Conservation (phyloP, 37 sponge, comb jelly and placozoan species). For the Chondrilla cf. caribensis region DNA sequence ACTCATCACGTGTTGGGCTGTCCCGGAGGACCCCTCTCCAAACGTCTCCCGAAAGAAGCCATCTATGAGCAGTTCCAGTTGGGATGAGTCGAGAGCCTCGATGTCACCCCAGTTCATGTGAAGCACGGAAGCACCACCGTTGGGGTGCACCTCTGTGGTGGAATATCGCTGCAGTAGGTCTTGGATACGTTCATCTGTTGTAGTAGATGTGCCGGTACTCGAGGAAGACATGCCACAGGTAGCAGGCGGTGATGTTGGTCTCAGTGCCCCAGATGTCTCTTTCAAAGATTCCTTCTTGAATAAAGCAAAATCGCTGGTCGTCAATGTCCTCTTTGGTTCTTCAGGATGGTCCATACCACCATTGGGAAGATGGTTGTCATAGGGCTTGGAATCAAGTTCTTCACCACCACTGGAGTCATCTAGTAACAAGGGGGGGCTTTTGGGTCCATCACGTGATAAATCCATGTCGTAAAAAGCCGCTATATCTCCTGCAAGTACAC, state of each 20-base stretch:
- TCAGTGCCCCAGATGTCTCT: too few species aligned
- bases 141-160: constrained; percentile 56
- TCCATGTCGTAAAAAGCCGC: too few species aligned
- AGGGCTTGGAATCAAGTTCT: too few species aligned
- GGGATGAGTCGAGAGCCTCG: neutral
- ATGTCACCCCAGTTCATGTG: constrained; percentile 65
- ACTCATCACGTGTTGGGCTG: constrained; percentile 81
- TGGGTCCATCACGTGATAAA: too few species aligned
- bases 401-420: too few species aligned
- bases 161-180: constrained; percentile 19
- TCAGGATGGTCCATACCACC: too few species aligned
- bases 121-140: constrained; percentile 72
- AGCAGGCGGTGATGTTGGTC: neutral
- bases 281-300: too few species aligned
- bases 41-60: constrained; percentile 65
- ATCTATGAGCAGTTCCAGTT: constrained; percentile 17
- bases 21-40: constrained; percentile 40
- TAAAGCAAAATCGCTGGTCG: too few species aligned
- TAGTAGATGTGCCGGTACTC: neutral
- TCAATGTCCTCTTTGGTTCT: too few species aligned
- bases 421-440: too few species aligned
- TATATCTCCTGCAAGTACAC: too few species aligned
- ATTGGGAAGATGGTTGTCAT: too few species aligned
- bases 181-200: neutral
- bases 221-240: neutral